A percentile compares a stretch with the other conserved stretches of the same genome.
These are phyloP conservation scores for Zaprionus africanus DNA, from an alignment of 1,140 invertebrate species.

Conservation along the genomic window DNA sequence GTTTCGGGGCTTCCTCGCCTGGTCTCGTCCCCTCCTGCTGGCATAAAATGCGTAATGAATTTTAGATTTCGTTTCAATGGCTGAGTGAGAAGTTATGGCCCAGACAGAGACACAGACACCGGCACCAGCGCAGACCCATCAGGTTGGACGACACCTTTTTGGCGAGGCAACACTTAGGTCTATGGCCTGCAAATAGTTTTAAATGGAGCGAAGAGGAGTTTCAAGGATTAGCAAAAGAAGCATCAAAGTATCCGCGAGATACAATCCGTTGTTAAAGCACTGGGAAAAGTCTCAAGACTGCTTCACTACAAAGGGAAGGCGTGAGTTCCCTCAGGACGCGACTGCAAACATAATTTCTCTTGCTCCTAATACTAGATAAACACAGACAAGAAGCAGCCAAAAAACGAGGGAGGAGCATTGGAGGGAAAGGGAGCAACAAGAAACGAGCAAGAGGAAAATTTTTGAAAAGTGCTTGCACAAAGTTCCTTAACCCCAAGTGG, in stretches of 20 bases:
- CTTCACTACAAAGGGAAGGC: neutral
- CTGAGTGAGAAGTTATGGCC: constrained; percentile 58
- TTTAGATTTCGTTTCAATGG: constrained; percentile 75
- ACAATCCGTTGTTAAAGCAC: neutral
- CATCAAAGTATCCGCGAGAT: neutral
- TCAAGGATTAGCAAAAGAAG: neutral
- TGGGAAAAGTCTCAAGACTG: neutral
- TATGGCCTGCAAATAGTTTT: constrained; percentile 65
- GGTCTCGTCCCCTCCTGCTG: neutral
- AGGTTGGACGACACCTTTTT: constrained; percentile 30
- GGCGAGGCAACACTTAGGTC: constrained; percentile 44
- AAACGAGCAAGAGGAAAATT: constrained; percentile 7
- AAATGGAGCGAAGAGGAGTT: constrained; percentile 24
- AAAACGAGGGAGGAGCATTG: constrained; percentile 4
- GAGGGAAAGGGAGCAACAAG: constrained; percentile 11
- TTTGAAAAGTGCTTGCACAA: constrained; percentile 34
- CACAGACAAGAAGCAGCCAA: constrained; percentile 58
- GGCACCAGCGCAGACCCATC: constrained; percentile 18
- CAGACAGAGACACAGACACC: neutral
- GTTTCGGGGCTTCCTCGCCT: neutral
- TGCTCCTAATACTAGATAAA: constrained; percentile 74
- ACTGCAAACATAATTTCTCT: constrained; percentile 75
- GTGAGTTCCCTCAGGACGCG: constrained; percentile 9
- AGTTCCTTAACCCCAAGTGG: constrained; percentile 71
- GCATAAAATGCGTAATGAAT: constrained; percentile 78